Base-by-base conservation (phyloP, 2,113 vertebrate genomes). In the Cavia porcellus region DNA sequence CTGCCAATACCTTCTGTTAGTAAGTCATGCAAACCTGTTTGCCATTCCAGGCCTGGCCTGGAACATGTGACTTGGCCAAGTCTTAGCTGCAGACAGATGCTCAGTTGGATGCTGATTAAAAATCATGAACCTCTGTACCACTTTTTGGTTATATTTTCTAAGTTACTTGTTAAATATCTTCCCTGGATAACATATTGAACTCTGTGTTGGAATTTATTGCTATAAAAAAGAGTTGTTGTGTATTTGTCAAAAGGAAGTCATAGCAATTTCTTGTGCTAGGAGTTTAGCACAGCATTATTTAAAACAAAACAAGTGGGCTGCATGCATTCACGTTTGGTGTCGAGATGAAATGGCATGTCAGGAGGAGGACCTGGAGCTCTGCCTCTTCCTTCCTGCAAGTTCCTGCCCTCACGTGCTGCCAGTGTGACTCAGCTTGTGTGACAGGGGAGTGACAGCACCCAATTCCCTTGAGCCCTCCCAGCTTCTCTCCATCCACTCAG, bases 71-170 rank as follows among this genome's bases (percentile, higher is more conserved):
- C 45, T 97, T 92, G 86, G 94, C 81, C 42, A 68, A 89, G 10
- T n/a, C 80, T 92, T 42, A 35, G 81, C 81, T 15, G 50, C 20
- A 92, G 74, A 70, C 90, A 97, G 89, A 85, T 96, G 96, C 61
- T 98, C 94, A 87, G 92, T 97, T 90, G 84, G 92, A 88, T 92
- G 59, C 50, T 94, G 57, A 96, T 96, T 90, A 95, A 92, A 97
- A 95, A 93, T 87, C 75, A 86, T 77, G 90, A 87, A 59, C 35
- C 64, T 70, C 35, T 62, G 32, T 72, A 66, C 38, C 80, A 24
- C 57, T n/a, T 82, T 75, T 84, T 89, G 24, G 9, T 92, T 92
- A 57, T 15, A 32, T 50, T 91, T 61, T 35, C 75, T 61, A 85
- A 68, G 7, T 89, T 94, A 57, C 64, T 90, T 96, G 42, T 94